phyloP scores from a whole-genome alignment of 1,140 invertebrate species.

The Eurosta solidaginis region DNA sequence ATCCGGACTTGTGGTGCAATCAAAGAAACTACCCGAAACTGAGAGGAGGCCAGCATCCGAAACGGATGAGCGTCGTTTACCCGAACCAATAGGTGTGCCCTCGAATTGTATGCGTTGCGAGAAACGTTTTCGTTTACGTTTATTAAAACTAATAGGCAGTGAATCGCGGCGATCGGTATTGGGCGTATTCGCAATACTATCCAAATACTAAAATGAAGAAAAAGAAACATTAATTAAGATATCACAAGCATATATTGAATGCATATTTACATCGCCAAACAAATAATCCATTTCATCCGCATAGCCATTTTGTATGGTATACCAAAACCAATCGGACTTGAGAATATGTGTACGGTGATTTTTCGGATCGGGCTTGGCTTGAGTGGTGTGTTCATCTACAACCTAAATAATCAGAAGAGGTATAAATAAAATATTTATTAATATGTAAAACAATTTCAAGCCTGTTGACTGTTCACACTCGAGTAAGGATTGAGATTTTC shows the following conservation, averaged over 20 bases:
- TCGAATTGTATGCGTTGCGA: conserved; percentile 55
- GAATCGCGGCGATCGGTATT: conserved; percentile 66
- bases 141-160: conserved; percentile 57
- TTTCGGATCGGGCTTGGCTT: conserved; percentile 68
- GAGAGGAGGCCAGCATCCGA: conserved; percentile 82
- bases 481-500: neutral
- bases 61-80: conserved; percentile 79
- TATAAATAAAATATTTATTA: neutral
- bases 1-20: conserved; percentile 79
- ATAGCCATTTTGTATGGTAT: conserved; percentile 88
- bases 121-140: conserved; percentile 76
- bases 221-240: neutral
- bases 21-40: conserved; percentile 83
- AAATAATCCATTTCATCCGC: conserved; percentile 89
- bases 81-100: conserved; percentile 51
- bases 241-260: neutral
- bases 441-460: neutral
- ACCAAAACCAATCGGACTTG: conserved; percentile 96
- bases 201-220: conserved; percentile 46
- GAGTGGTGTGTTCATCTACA: conserved; percentile 77
- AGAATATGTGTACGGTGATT: conserved; percentile 70
- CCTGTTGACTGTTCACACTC: neutral
- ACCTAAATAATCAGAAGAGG: conserved; percentile 63
- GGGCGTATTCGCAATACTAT: conserved; percentile 58
- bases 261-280: conserved; percentile 75